A percentile compares a stretch with the other conserved stretches of the same genome.
Evolutionary conservation across 2,888 invertebrate genomes (phyloP).

Genomic region (Ditula angustiorana): DNA sequence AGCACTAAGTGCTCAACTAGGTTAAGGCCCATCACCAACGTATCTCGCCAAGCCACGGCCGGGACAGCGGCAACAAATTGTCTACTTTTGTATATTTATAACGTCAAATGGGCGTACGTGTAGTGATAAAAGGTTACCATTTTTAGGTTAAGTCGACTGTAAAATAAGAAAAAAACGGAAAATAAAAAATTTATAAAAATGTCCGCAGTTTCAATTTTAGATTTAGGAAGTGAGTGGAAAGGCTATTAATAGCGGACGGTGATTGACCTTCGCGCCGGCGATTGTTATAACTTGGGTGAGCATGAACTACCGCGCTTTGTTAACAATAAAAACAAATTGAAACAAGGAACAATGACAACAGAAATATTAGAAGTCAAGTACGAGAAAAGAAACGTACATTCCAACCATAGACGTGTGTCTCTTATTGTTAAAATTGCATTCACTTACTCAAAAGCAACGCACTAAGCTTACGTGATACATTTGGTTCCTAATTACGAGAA

Average conservation of each 20-base stretch:
- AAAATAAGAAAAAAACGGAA: constrained; percentile 70
- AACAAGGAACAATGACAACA: constrained; percentile 20
- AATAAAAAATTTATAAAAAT: constrained; percentile 60
- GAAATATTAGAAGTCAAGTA: neutral
- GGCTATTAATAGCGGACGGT: constrained; percentile 41
- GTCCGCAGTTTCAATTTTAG: constrained; percentile 55
- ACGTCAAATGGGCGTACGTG: constrained; percentile 74
- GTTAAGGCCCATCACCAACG: constrained; percentile 60
- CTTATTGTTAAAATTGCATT: too few species aligned
- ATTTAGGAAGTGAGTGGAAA: constrained; percentile 42
- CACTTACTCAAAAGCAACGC: too few species aligned
- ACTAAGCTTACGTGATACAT: too few species aligned
- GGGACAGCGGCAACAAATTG: constrained; percentile 75
- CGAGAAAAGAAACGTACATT: neutral
- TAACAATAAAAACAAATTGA: constrained; percentile 30
- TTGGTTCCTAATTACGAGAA: too few species aligned
- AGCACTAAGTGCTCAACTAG: constrained; percentile 71
- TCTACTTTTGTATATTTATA: constrained; percentile 76
- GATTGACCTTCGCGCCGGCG: constrained; percentile 64
- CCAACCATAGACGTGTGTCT: too few species aligned
- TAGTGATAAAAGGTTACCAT: constrained; percentile 84
- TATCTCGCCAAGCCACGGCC: constrained; percentile 75
- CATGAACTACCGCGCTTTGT: constrained; percentile 44
- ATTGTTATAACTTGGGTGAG: constrained; percentile 52
- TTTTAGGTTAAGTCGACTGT: constrained; percentile 78